Evolutionary conservation across 2,888 invertebrate genomes (phyloP), one percentile per base, ranked within the genome.

Genomic region (Agrochola circellaris): DNA sequence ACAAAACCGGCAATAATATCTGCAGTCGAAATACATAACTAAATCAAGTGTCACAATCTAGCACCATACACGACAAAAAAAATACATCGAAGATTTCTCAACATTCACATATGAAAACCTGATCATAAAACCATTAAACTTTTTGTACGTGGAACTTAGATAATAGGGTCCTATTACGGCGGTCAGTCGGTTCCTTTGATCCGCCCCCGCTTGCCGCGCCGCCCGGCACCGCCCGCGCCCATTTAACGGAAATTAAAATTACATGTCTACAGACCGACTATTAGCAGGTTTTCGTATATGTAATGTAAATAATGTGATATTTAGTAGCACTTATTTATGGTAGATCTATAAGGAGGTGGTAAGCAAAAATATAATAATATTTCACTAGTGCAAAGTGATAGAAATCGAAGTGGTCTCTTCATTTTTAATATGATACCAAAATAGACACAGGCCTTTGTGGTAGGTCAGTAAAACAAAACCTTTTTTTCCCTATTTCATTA

Each of bases 221-320:
- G 76, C 73, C 61, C 71, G 80, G 73, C 77, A 76, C 84, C 78
- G 80, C 88, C 86, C 85, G 87, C 86, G 82, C 77, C 90, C 89
- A 93, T 93, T 94, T 93, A 93, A 89, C 89, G 90, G 90, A 93
- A 93, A 94, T 93, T 93, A 93, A 93, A 94, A 93, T 92, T 91
- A 93, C 93, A 93, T 91, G 90, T 88, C 75, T 84, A 81, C 77
- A 71, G 15, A 30, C 62, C 61, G 65, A 76, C 81, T 81, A 84
- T 81, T 88, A 80, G 17, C 75, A 73, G 70, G 73, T 84, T 73
- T 82, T 74, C 23, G 58, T 78, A 56, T 23, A 51, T 48, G 72
- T 78, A 48, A 60, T 54, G 82, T 77, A 81, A 72, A 81, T 42
- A 42, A n/a, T 65, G 15, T 23, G 58, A 26, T 78, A 77, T 61